Base-by-base conservation (phyloP, 2,797 vertebrate genomes). In the Borostomias antarcticus region DNA sequence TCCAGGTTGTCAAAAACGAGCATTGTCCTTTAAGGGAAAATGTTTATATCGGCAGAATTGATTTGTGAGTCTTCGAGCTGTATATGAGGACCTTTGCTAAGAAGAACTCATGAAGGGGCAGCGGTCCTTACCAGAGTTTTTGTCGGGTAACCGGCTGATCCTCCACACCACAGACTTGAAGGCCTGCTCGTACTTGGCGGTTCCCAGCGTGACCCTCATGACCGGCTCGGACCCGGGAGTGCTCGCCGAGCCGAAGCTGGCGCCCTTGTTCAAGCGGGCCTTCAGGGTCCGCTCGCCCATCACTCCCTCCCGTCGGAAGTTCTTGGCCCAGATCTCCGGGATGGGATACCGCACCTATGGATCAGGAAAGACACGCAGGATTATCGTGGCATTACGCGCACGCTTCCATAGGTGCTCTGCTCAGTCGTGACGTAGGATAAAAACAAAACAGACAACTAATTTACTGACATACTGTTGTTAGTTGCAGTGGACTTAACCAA, bases 101-200 rank as follows among this genome's bases (percentile, higher is more conserved):
- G 15, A 37, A 8, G 13, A 37, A 43, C 15, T 40, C 4, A 45
- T 4, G 1, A 43, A 45, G 40, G n/a, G 4, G 1, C n/a, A 15
- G 13, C 3, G 40, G 15, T 66, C 33, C 92, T 85, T 83, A 96
- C 95, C 95, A 80, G 95, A 94, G 83, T 96, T 96, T 84, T 96
- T 96, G 85, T 96, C 95, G 28, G 95, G 95, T 76, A 96, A 86
- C 2, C 93, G 89, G 81, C 85, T 91, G 75, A 96, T 94, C 79
- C 94, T 93, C 95, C 95, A 96, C 30, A 96, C 95, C 0, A 96
- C 94, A 68, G 95, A 82, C 67, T 86, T 93, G 85, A 94, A 96
- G 76, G 95, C 94, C 28, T 95, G 93, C 48, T 96, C 95, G 0
- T 95, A 96, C 83, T 95, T 96, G 68, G 95, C 95, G 2, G 93